Evolutionary conservation across 1,140 invertebrate species (phyloP), one percentile per base, ranked within the genome.

Genomic region (Heliothis virescens): DNA sequence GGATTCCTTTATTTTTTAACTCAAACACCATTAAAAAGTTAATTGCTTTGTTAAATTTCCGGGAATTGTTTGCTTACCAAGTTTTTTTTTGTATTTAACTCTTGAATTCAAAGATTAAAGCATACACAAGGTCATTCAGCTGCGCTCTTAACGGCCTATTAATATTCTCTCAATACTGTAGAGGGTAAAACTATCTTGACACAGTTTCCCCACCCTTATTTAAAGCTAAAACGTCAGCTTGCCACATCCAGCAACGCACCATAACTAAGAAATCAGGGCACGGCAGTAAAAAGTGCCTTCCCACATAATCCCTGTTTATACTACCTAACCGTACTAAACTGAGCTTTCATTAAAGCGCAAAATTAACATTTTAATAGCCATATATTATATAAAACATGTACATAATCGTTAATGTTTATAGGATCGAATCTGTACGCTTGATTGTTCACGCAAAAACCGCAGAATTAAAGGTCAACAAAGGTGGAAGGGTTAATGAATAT

Each of bases 291-390:
- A 93, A 92, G 81, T 87, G 84, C 83, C 83, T 83, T 87, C 78
- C 84, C 76, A 73, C 82, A 78, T 90, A 93, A 93, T 91, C 90
- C 89, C 82, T 85, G 87, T 91, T 93, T 93, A 92, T 84, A 80
- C 79, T n/a, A 84, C 81, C 82, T n/a, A 84, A 80, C 82, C 85
- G 83, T 77, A 90, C 88, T 92, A 92, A 92, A 91, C 83, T 87
- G 83, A 86, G n/a, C 84, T 90, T 93, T 92, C 89, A 92, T 92
- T 92, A 92, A 92, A 87, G 86, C 86, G 71, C 79, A 78, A 89
- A 92, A 93, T 93, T 92, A 93, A 93, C 91, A 91, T 93, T 93
- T 93, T 92, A 92, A 92, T 90, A 87, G 86, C 88, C 87, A 92
- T 88, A 91, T 92, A 91, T 92, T 90, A 92, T 90, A 90, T 89